Evolutionary conservation across 1,140 invertebrate genomes (phyloP), one percentile per base, ranked within the genome.

Genomic region (Drosophila trapezifrons): DNA sequence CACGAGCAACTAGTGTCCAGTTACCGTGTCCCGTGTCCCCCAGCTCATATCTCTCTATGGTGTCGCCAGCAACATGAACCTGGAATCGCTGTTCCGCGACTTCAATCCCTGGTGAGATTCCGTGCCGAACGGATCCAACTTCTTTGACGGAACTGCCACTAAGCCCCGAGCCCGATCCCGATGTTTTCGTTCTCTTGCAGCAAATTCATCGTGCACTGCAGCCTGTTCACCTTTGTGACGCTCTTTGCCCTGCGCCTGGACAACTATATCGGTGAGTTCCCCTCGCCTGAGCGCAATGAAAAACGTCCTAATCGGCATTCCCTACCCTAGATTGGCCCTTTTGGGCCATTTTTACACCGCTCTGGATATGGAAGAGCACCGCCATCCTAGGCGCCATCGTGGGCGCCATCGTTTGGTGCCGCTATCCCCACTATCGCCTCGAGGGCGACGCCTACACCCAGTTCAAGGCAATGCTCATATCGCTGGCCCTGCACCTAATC

Each of bases 391-490:
- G 98, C 69, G 97, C 98, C 43, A 94, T 95, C 55, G 94, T 98
- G 38, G 98, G 98, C 29, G 98, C 97, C 80, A 97, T 97, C 90
- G 96, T 99, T 5, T 99, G 98, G 98, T 98, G 97, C 95, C 95
- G 96, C 83, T 96, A 98, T 93, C 98, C 98, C 38, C 97, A 98
- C 85, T 97, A 97, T 92, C 97, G 98, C 91, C 93, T 98, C 58
- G 98, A 99, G 93, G 97, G 97, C 74, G 97, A 98, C 93, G 97
- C 97, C 25, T 98, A 98, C 92, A 96, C 98, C 17, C 98, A 99
- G 92, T 99, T 98, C 91, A 98, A 98, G 93, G 98, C 98, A 47
- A 99, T 99, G 97, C 93, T 99, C 20, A 98, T 99, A 79, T 98
- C 97, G 58, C 94, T 98, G 75, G 97, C 97, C 29, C 94, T 99